Evolutionary conservation across 2,888 invertebrate species (phyloP).

Genomic region (Augiades crinisus): DNA sequence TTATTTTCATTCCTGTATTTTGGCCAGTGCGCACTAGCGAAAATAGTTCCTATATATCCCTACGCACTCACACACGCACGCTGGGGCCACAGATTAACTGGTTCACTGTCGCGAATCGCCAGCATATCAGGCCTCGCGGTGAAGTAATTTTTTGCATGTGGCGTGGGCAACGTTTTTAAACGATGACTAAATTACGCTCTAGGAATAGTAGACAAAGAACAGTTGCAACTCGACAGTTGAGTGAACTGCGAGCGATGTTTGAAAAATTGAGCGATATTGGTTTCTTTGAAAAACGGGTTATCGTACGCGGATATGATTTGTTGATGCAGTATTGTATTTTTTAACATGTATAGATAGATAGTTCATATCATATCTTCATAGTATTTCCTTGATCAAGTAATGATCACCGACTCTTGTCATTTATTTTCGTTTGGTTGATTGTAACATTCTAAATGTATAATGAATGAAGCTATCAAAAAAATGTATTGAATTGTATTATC

Average conservation of each 20-base stretch:
- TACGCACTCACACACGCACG: conserved; percentile 31
- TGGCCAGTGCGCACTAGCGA: conserved; percentile 42
- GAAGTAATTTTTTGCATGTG: conserved; percentile 39
- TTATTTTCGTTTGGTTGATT: too few species aligned
- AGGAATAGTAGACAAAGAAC: conserved; percentile 43
- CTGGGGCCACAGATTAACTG: conserved; percentile 33
- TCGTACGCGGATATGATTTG: background rate
- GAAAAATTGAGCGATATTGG: background rate
- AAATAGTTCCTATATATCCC: conserved; percentile 20
- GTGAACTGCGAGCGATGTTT: conserved; percentile 37
- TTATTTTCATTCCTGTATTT: conserved; percentile 61
- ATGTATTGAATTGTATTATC: too few species aligned
- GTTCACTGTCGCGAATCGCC: conserved; percentile 21
- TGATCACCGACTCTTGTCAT: too few species aligned
- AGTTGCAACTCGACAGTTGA: conserved; percentile 49
- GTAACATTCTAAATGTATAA: too few species aligned
- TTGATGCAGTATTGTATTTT: background rate
- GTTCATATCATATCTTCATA: too few species aligned
- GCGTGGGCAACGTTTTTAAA: conserved; percentile 38
- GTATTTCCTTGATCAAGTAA: too few species aligned
- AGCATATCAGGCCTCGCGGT: conserved; percentile 27
- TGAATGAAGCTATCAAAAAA: too few species aligned
- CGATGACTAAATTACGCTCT: conserved; percentile 43
- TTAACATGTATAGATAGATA: too few species aligned
- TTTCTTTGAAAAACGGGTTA: background rate